Evolutionary conservation across 2,797 vertebrate species (phyloP).

Genomic region (Sitta carolinensis): DNA sequence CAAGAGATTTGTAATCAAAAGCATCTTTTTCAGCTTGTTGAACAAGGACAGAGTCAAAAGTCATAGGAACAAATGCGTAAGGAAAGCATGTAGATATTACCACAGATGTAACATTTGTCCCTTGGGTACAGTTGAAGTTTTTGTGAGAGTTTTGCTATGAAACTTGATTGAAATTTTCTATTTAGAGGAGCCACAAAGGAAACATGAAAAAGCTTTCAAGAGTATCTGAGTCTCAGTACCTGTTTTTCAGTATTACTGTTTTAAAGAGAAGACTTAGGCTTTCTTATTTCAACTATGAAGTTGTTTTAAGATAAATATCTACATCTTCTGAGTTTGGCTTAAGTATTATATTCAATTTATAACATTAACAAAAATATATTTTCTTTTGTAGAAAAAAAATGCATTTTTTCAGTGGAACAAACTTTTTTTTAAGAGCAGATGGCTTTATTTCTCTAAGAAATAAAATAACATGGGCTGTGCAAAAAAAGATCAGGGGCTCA

Average conservation of each 20-base stretch:
- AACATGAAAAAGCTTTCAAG: neutral
- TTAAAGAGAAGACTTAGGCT: neutral
- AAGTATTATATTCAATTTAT: neutral
- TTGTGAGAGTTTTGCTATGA: neutral
- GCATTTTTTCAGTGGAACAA: neutral
- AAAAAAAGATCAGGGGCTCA: neutral
- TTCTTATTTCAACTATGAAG: neutral
- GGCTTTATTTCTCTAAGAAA: neutral
- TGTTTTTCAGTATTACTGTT: neutral
- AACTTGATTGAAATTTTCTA: neutral
- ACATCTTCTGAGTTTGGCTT: neutral
- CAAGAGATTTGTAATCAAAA: conserved; percentile 30
- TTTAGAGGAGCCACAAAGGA: conserved; percentile 42
- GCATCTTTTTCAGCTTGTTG: conserved; percentile 1
- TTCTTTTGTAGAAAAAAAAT: neutral
- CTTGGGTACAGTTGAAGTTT: neutral
- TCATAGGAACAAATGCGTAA: neutral
- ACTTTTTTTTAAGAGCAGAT: neutral
- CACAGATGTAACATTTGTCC: neutral
- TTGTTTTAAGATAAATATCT: conserved; percentile 21
- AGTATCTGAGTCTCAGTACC: conserved; percentile 18
- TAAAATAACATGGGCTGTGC: neutral
- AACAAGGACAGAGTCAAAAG: neutral
- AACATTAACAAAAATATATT: neutral
- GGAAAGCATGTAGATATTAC: neutral